Base-by-base conservation (phyloP, 1,140 invertebrate genomes). In the Pygmarrhopalites habei region DNA sequence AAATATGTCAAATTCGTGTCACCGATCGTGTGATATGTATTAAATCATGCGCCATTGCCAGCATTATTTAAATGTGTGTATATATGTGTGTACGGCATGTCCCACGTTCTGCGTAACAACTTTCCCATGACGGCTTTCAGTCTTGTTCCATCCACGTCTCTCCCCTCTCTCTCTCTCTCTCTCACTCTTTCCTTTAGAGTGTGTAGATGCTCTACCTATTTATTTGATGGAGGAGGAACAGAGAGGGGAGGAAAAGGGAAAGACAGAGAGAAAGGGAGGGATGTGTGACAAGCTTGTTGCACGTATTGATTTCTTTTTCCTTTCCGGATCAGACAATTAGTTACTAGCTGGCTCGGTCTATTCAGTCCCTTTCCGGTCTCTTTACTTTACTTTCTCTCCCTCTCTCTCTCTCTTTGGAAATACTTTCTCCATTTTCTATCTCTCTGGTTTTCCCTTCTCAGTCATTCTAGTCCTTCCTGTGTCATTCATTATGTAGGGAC, bases 281-380 rank as follows among this genome's bases (percentile, higher is more conserved):
- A 5, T 14, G 44, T 46, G 44, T 46, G 15, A 46, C 44, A 46
- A 56, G 61, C 61, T 63, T 63, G 61, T 63, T 63, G 61, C 61
- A 51, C 55, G 30, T 63, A 63, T 63, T 63, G 61, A 63, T 63
- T 63, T 63, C 29, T 58, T 51, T 29, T 21, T 14, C 7, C 39
- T 44, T 46, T 39, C 53, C 29, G 46, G 43, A 51, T 58, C 25
- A 63, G 52, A 58, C 53, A 58, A 41, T 63, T 58, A 63, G 43
- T 58, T 44, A 28, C 17, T 25, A 32, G 35, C 25, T 39, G 56
- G 28, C 56, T 57, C 30, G n/a, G n/a, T n/a, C n/a, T n/a, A 56
- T 57, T 35, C 52, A 23, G 41, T 61, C 29, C 21, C 49, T 43
- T 61, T 61, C 32, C 51, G n/a, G 29, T 39, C 55, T 19, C n/a